Evolutionary conservation across 1,140 invertebrate genomes (phyloP).

Genomic region (Leucophenga varia): DNA sequence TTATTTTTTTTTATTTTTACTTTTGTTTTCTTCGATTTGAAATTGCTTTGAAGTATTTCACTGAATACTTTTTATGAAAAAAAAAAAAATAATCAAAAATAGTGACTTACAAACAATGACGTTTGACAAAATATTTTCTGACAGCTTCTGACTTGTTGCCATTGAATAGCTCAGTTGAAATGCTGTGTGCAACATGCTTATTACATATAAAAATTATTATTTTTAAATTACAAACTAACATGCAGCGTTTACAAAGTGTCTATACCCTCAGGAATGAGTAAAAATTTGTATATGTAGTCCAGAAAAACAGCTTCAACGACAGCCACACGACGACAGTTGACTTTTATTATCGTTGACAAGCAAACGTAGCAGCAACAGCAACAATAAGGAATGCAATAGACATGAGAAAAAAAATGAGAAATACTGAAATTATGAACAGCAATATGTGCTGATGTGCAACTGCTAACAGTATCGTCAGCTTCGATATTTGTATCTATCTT

Average conservation of each 20-base stretch:
- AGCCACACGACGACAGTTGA: slow-evolving; percentile 38
- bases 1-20: no score
- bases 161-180: slow-evolving; percentile 4
- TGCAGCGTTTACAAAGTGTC: slow-evolving; percentile 15
- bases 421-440: no score
- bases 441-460: no score
- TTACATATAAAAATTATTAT: not conserved
- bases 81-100: slow-evolving; percentile 3
- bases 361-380: not conserved
- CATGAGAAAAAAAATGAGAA: slow-evolving; percentile 12
- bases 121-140: slow-evolving; percentile 40
- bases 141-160: slow-evolving; percentile 23
- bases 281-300: slow-evolving; percentile 13
- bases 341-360: slow-evolving; percentile 45
- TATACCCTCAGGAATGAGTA: slow-evolving; percentile 14
- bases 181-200: no score
- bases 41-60: no score
- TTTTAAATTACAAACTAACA: slow-evolving; percentile 15
- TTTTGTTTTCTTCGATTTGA: no score
- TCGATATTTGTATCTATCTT: no score
- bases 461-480: no score
- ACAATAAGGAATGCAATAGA: not conserved
- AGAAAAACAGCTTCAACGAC: slow-evolving; percentile 18
- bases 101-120: slow-evolving; percentile 9
- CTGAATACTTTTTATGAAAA: not conserved